These are phyloP conservation scores for Diplosoma virens DNA, from an alignment of 23 tunicate species.

Conservation along the genomic window DNA sequence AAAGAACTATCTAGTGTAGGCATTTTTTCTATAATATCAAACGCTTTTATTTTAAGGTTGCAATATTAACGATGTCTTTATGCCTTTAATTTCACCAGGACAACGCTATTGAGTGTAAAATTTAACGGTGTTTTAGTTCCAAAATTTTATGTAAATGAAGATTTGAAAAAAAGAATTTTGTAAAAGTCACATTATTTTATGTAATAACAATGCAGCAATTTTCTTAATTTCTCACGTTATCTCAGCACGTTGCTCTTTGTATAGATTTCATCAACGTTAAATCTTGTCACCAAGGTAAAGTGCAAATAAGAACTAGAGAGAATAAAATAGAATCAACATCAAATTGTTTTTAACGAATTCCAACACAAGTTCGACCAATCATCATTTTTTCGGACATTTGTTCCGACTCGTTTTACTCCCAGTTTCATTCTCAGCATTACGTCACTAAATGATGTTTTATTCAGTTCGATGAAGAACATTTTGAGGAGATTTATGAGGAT, in stretches of 20 bases:
- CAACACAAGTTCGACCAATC: too few relatives aligned
- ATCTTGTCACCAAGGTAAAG: not conserved
- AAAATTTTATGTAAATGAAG: too few relatives aligned
- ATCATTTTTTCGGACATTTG: not conserved
- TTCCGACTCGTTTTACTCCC: not conserved
- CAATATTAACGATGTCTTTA: too few relatives aligned
- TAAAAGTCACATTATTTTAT: too few relatives aligned
- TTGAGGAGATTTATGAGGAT: slow-evolving; percentile 70
- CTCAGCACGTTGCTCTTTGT: not conserved
- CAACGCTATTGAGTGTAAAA: not conserved
- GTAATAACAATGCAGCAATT: not conserved
- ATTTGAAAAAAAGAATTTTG: too few relatives aligned
- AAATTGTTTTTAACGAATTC: too few relatives aligned
- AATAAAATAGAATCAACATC: too few relatives aligned
- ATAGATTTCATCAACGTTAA: not conserved
- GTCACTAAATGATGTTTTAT: not conserved
- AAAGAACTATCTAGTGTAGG: slow-evolving; percentile 49
- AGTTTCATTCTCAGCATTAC: not conserved
- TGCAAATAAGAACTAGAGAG: too few relatives aligned
- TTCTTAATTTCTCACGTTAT: not conserved
- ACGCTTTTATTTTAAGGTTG: not conserved
- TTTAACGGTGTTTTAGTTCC: not conserved
- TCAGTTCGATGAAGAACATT: slow-evolving; percentile 81
- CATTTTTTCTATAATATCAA: not conserved
- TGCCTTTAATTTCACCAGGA: too few relatives aligned